A percentile compares a stretch with the other conserved stretches of the same genome.
Evolutionary conservation across 53 echinoderm and acorn worm genomes (phyloP).

Genomic region (Crossaster papposus): DNA sequence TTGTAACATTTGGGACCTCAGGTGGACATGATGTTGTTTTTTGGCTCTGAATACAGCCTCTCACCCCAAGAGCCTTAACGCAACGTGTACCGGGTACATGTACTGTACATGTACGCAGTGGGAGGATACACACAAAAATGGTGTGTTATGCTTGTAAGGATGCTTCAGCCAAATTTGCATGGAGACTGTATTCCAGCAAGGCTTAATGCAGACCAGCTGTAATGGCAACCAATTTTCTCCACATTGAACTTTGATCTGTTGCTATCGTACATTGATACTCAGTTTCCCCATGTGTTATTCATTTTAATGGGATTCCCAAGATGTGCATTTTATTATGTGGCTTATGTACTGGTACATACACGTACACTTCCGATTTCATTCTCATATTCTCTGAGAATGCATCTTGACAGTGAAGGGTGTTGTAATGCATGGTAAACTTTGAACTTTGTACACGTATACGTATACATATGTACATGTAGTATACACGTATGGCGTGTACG

Average conservation of each 20-base stretch:
- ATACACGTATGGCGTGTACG: too few species aligned
- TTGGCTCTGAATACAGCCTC: not conserved
- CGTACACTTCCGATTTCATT: not conserved
- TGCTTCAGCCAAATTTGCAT: not conserved
- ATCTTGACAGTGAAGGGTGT: not conserved
- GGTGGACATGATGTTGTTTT: not conserved
- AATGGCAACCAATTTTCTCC: not conserved
- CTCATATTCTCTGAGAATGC: not conserved
- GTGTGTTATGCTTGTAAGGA: not conserved
- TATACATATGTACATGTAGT: not conserved
- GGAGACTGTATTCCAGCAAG: not conserved
- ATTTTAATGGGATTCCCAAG: not conserved
- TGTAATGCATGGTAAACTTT: too few species aligned
- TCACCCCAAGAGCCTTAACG: not conserved
- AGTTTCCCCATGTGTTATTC: not conserved
- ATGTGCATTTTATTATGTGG: not conserved
- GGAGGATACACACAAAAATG: not conserved
- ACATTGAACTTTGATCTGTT: not conserved
- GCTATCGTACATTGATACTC: not conserved
- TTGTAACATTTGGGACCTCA: slow-evolving; percentile 11
- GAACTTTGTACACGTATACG: not conserved
- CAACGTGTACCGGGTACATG: too few species aligned
- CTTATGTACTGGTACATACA: not conserved
- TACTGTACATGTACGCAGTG: not conserved
- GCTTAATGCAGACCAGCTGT: not conserved